These are phyloP conservation scores for Fregetta grallaria DNA, from an alignment of 2,113 vertebrate species.

Conservation along the genomic window DNA sequence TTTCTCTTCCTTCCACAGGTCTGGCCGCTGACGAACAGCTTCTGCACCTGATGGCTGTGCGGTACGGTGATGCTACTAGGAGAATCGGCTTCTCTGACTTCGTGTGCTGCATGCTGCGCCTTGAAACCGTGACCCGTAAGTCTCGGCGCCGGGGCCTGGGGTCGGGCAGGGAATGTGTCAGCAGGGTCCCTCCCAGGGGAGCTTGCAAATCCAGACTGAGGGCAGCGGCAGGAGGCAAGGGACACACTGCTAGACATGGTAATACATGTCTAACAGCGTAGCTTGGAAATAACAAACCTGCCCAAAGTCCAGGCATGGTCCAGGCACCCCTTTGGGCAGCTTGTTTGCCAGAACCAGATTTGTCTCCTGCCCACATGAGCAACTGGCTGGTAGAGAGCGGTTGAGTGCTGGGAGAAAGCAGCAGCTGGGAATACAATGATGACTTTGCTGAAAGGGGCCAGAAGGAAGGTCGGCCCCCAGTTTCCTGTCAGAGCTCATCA, in stretches of 20 bases:
- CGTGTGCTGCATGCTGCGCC: conserved; percentile 70
- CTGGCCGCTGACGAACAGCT: neutral
- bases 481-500: neutral
- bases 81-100: conserved; percentile 69
- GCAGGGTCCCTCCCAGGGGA: neutral
- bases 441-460: neutral
- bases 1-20: neutral
- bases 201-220: neutral
- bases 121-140: conserved; percentile 75
- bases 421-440: neutral
- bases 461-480: neutral
- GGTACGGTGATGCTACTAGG: neutral
- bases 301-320: neutral
- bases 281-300: neutral
- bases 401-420: neutral
- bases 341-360: neutral
- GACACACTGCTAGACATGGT: rapidly evolving
- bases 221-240: neutral
- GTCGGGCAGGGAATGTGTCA: rapidly evolving
- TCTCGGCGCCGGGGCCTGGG: neutral
- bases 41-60: conserved; percentile 54
- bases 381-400: no score
- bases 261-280: rapidly evolving
- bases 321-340: neutral
- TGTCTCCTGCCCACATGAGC: neutral